Percentiles rank a stretch among this genome's conserved stretches.
Conservation (phyloP, 2,797 vertebrate species). For the Parauchenoglanis ngamensis region DNA sequence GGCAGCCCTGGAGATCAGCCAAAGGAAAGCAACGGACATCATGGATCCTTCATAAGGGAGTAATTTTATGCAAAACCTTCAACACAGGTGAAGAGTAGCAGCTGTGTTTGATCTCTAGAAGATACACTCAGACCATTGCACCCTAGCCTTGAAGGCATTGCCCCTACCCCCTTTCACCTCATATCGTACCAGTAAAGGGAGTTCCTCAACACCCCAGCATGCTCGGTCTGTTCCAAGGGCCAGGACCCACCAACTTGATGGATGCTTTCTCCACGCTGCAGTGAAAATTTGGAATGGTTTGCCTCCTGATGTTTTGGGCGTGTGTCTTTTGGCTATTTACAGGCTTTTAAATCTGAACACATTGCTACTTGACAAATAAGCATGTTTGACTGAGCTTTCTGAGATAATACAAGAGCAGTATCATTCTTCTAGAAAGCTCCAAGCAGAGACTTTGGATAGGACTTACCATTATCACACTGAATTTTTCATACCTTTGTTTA, state of each 20-base stretch:
- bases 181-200: neutral
- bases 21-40: neutral
- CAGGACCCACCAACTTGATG: neutral
- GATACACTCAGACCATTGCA: neutral
- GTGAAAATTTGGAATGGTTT: neutral
- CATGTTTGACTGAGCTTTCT: conserved; percentile 1
- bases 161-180: neutral
- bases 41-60: neutral
- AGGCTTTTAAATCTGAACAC: neutral
- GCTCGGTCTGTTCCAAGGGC: neutral
- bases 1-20: too few relatives aligned
- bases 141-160: neutral
- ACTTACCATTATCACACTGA: neutral
- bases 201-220: neutral
- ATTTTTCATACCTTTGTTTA: neutral
- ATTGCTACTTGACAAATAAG: neutral
- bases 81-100: neutral
- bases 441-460: neutral
- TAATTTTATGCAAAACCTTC: neutral
- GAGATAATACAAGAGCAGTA: neutral
- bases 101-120: neutral
- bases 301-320: neutral
- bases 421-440: neutral
- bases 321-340: neutral
- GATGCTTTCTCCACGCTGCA: neutral